Conservation (phyloP, 2,113 vertebrate species). For the Stigmatopora nigra region DNA sequence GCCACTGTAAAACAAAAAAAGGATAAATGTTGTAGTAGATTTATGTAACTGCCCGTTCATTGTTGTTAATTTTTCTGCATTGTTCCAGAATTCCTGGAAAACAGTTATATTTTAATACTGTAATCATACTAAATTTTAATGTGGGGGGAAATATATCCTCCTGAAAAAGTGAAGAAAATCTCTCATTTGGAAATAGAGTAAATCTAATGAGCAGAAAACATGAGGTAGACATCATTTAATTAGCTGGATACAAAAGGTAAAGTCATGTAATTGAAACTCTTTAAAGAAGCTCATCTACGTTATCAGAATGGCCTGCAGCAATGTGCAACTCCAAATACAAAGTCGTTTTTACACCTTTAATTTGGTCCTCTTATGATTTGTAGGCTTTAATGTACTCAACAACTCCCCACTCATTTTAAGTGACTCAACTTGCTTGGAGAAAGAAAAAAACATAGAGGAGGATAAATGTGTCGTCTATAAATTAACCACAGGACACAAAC, state of each 20-base stretch:
- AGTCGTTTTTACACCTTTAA: neutral
- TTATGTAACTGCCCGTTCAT: neutral
- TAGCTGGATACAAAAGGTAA: neutral
- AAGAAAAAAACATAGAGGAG: neutral
- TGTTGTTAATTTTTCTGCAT: neutral
- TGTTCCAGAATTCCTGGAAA: neutral
- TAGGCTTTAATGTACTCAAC: neutral
- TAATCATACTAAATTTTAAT: no score
- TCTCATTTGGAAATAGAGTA: neutral
- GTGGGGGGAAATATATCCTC: neutral
- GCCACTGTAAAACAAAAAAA: no score
- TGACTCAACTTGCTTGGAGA: conserved; percentile 23
- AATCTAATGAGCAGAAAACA: neutral
- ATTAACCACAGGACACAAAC: conserved; percentile 16
- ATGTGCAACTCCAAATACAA: conserved; percentile 4
- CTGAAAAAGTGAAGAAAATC: neutral
- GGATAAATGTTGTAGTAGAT: no score
- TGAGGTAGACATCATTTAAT: neutral
- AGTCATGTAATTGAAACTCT: neutral
- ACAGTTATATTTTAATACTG: neutral
- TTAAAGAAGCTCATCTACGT: conserved; percentile 12
- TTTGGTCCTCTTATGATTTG: neutral
- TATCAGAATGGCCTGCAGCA: conserved; percentile 1
- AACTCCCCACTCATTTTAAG: neutral
- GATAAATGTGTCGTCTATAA: conserved; percentile 29